Base-by-base conservation (phyloP, 1,140 invertebrate genomes). In the Adoxophyes honmai region DNA sequence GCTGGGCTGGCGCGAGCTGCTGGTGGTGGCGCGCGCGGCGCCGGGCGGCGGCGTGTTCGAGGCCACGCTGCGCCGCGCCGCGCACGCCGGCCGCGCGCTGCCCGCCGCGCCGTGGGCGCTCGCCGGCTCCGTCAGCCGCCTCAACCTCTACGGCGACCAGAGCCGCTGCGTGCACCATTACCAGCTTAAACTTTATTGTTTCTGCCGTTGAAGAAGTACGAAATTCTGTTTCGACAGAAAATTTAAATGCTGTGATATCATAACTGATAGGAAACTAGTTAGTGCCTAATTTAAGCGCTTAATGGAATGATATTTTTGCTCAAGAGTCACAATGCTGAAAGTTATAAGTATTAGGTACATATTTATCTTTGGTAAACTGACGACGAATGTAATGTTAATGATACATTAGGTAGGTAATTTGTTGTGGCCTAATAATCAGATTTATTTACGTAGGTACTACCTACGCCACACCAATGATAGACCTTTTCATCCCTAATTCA, bases 71-170 rank as follows among this genome's bases (percentile, higher is more conserved):
- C 88, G 91, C 1, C 80, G 90, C 0, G 66, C 78, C 4, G 62
- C 65, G 16, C 16, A 16, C 56, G 75, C 70, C 4, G 37, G 67
- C 9, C 91, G 73, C 65, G 82, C 88, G 2, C 67, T 93, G 0
- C 90, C 91, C 0, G 94, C 94, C 0, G 91, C 92, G 1, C 90
- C 96, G 15, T 91, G 73, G 66, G 81, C 88, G 4, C 70, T 93
- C 0, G 90, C 91, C 0, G 94, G 94, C 0, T 91, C 92, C 1
- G 90, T 96, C 15, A 96, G 95, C 70, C 90, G 95, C 16, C 89
- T 96, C n/a, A 96, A 96, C 79, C 73, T 94, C n/a, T 96, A 96
- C 66, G 94, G 94, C 4, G 91, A 92, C 56, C 94, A 96, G 78
- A 96, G 95, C 81, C 89, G 89, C 62, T 97, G 96, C 73, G 91